Conservation (phyloP, 1,140 invertebrate species). For the Eulimnadia texana region DNA sequence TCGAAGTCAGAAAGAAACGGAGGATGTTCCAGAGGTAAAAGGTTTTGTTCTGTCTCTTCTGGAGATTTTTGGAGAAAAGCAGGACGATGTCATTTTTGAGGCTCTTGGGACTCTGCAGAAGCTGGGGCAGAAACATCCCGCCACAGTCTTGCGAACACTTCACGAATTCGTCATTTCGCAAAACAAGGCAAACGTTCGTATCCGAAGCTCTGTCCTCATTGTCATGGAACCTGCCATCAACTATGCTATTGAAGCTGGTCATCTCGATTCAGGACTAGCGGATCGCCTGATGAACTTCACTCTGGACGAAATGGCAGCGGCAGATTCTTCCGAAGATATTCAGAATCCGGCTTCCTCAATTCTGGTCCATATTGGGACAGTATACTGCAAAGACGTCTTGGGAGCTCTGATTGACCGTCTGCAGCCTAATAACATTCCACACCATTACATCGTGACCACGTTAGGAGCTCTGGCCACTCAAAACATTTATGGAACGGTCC, state of each 20-base stretch:
- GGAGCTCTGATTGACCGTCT: not conserved
- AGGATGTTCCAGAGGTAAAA: slow-evolving; percentile 6
- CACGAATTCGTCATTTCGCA: not conserved
- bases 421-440: not conserved
- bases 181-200: not conserved
- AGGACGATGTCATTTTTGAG: not conserved
- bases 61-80: not conserved
- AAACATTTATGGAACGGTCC: slow-evolving; percentile 11
- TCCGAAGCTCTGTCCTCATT: not conserved
- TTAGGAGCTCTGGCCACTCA: not conserved
- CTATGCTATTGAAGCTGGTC: not conserved
- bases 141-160: slow-evolving; percentile 1
- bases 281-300: not conserved
- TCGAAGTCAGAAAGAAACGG: not conserved
- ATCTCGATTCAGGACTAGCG: not conserved
- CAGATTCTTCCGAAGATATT: not conserved
- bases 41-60: slow-evolving; percentile 1
- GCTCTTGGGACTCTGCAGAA: not conserved
- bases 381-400: slow-evolving; percentile 8
- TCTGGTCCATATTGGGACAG: not conserved
- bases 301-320: slow-evolving; percentile 1
- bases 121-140: not conserved
- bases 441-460: not conserved
- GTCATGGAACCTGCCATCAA: slow-evolving; percentile 6
- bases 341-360: not conserved